Percentiles rank a stretch among this genome's conserved stretches.
These are phyloP conservation scores for Arctia plantaginis DNA, from an alignment of 2,888 invertebrate genomes.

Conservation along the genomic window DNA sequence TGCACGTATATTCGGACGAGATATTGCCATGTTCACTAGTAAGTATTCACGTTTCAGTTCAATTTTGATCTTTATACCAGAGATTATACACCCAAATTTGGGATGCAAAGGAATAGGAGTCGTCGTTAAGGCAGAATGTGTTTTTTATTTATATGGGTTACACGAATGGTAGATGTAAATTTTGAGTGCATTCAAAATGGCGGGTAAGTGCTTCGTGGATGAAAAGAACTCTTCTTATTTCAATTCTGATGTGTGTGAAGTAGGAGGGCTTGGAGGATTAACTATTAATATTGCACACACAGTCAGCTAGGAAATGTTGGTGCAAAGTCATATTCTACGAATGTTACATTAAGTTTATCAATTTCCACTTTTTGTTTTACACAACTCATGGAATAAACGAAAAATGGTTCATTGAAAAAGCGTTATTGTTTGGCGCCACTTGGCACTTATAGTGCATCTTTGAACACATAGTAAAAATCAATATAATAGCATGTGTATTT, in stretches of 20 bases:
- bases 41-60: slow-evolving; percentile 61
- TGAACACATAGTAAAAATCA: background rate
- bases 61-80: slow-evolving; percentile 52
- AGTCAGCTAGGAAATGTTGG: background rate
- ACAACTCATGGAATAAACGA: background rate
- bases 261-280: slow-evolving; percentile 16
- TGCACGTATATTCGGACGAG: slow-evolving; percentile 66
- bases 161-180: slow-evolving; percentile 36
- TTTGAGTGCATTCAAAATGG: slow-evolving; percentile 44
- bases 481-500: too few species aligned
- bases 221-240: slow-evolving; percentile 43
- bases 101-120: slow-evolving; percentile 41
- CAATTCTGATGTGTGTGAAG: slow-evolving; percentile 27
- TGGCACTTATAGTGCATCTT: background rate
- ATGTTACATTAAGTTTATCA: background rate
- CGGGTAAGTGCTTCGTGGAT: slow-evolving; percentile 33
- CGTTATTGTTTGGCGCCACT: background rate
- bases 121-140: slow-evolving; percentile 20
- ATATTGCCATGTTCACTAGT: slow-evolving; percentile 61
- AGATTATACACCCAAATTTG: slow-evolving; percentile 45
- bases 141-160: slow-evolving; percentile 45
- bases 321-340: background rate
- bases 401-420: background rate
- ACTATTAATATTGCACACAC: slow-evolving; percentile 7
- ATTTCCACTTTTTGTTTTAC: background rate